Percentiles rank a stretch among this genome's conserved stretches.
These are phyloP conservation scores for Drosophila orena DNA, from an alignment of 1,140 invertebrate genomes.

Conservation along the genomic window DNA sequence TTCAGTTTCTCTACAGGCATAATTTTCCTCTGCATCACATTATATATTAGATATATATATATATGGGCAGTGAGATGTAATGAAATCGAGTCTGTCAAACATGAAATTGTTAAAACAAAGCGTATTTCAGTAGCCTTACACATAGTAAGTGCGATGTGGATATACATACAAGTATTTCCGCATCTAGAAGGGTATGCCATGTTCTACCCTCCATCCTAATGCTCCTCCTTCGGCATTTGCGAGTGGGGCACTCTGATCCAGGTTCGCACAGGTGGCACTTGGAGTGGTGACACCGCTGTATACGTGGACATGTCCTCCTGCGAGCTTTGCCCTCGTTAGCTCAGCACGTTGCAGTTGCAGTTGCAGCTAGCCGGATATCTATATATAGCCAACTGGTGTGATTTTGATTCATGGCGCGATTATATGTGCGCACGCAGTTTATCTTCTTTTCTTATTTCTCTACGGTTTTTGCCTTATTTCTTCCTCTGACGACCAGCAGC, in stretches of 20 bases:
- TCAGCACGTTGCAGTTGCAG: slow-evolving; percentile 23
- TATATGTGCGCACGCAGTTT: slow-evolving; percentile 82
- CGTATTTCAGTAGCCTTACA: too few species aligned
- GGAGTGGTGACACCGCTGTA: slow-evolving; percentile 19
- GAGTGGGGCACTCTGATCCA: slow-evolving; percentile 25
- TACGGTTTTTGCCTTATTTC: slow-evolving; percentile 9
- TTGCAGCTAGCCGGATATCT: slow-evolving; percentile 74
- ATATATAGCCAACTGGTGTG: slow-evolving; percentile 81
- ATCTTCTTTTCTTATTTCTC: slow-evolving; percentile 68
- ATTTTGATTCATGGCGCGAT: slow-evolving; percentile 82
- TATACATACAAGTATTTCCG: too few species aligned
- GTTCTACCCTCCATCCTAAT: neutral
- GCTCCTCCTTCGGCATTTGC: slow-evolving; percentile 25
- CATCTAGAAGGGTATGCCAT: slow-evolving; percentile 1
- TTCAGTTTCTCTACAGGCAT: too few species aligned
- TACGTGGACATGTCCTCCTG: slow-evolving; percentile 35
- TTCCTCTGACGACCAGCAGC: slow-evolving; percentile 37
- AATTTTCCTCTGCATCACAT: too few species aligned
- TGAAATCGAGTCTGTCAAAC: too few species aligned
- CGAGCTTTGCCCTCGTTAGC: slow-evolving; percentile 67
- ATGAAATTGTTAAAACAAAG: too few species aligned
- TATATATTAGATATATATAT: too few species aligned
- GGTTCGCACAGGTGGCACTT: slow-evolving; percentile 48
- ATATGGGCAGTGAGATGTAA: too few species aligned
- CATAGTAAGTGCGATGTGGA: too few species aligned